A percentile compares a stretch with the other conserved stretches of the same genome.
phyloP scores from a whole-genome alignment of 2,888 invertebrate species.

The Pycnomerus fuliginosus region DNA sequence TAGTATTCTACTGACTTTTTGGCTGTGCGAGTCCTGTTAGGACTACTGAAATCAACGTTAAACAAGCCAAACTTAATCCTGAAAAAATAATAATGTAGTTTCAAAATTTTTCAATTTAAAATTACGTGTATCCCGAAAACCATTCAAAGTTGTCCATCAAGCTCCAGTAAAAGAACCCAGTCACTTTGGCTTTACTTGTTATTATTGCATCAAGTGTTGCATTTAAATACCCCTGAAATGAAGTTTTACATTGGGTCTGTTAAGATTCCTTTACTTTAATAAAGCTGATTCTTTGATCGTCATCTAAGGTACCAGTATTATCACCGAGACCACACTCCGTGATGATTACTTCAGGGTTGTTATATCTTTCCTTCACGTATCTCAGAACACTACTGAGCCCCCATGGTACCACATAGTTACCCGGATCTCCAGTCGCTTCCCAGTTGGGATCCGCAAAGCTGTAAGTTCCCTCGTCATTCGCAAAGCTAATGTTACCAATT shows the following conservation, averaged over 20 bases:
- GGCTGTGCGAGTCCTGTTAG: constrained; percentile 60
- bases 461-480: no score
- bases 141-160: constrained; percentile 52
- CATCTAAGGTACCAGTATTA: constrained; percentile 9
- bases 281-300: constrained; percentile 23
- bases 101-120: no score
- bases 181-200: constrained; percentile 47
- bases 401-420: constrained; percentile 8
- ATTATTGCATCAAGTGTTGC: constrained; percentile 43
- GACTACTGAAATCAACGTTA: constrained; percentile 64
- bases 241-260: no score
- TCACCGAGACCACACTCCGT: constrained; percentile 14
- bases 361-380: constrained; percentile 6
- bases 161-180: constrained; percentile 51
- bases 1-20: constrained; percentile 63
- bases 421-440: no score
- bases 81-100: constrained; percentile 50
- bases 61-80: constrained; percentile 70
- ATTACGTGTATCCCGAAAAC: constrained; percentile 53
- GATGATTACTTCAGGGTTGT: constrained; percentile 8
- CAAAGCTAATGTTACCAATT: no score
- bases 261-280: no score
- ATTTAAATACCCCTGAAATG: constrained; percentile 52
- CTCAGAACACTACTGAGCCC: constrained; percentile 6
- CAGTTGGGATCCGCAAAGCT: no score